Evolutionary conservation across 2,797 vertebrate genomes (phyloP), one percentile per base, ranked within the genome.

Genomic region (Petrocephalus schoutedeni): DNA sequence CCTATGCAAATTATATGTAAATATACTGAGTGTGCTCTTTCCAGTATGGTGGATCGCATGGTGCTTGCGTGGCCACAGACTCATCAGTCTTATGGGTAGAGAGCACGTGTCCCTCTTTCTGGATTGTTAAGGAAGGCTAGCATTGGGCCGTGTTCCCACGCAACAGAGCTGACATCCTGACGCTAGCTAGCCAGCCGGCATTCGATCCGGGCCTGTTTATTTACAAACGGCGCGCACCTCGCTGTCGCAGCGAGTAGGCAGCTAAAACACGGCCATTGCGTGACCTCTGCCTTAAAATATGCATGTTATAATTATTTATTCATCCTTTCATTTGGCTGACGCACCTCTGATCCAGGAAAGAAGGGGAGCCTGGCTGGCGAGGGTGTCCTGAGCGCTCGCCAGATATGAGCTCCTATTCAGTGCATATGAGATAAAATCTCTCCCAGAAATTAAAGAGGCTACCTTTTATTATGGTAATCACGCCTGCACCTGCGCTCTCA

Each of bases 401-500:
- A 86, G 84, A 58, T 86, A 57, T 12, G n/a, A 36, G 84, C 54
- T 59, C 84, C 84, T 16, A 41, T 86, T 86, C 84, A 86, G 32
- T n/a, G 14, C 23, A 10, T 58, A 21, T n/a, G 56, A 59, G 84
- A 86, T 58, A 41, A 32, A 41, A 59, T 58, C 14, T 57, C 28
- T 2, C 32, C 12, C 28, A 19, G 53, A 28, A 86, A 86, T 58
- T 57, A 58, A 16, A 86, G 84, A 56, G 53, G 84, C 21, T 59
- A 1, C 84, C 84, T 45, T 85, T 85, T 86, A 86, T 57, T 59
- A 86, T 86, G 84, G 84, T 86, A 86, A 86, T 86, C 84, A 36
- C 56, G 32, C 23, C 84, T 7, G 4, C 84, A 86, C 84, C 84
- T 86, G 84, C 1, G 56, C 28, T 86, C 28, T 19, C 56, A 59